phyloP scores from a whole-genome alignment of 2,797 vertebrate genomes.

The Rhyacichthys aspro region DNA sequence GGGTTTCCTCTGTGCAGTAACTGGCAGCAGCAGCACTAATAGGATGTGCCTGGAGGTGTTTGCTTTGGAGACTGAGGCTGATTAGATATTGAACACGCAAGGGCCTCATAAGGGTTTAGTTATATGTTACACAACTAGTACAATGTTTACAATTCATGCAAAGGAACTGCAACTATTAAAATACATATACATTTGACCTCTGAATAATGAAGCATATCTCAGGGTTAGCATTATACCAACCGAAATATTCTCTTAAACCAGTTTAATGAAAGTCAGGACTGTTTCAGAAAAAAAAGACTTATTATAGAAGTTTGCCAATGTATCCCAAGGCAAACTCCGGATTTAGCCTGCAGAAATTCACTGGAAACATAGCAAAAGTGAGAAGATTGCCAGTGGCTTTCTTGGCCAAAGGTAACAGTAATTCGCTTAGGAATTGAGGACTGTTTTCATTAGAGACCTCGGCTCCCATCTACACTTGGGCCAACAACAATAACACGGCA shows the following conservation, averaged over 20 bases:
- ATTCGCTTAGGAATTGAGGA: neutral
- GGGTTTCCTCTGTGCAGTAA: constrained; percentile 44
- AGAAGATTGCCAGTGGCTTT: constrained; percentile 1
- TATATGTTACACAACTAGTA: constrained; percentile 49
- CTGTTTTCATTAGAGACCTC: neutral
- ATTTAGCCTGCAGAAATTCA: neutral
- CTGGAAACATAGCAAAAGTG: neutral
- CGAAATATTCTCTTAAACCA: too few relatives aligned
- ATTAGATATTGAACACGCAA: constrained; percentile 51
- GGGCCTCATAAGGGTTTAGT: constrained; percentile 15
- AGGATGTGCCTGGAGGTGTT: constrained; percentile 52
- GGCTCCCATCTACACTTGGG: too few relatives aligned
- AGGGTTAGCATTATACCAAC: too few relatives aligned
- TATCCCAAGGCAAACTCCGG: constrained; percentile 2
- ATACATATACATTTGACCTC: too few relatives aligned
- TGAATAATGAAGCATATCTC: too few relatives aligned
- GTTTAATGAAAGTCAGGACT: neutral
- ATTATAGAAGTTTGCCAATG: neutral
- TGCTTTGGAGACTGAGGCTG: constrained; percentile 49
- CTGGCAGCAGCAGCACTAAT: constrained; percentile 46
- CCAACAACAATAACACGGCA: too few relatives aligned
- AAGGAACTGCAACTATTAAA: too few relatives aligned
- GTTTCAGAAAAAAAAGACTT: neutral
- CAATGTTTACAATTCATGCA: constrained; percentile 8
- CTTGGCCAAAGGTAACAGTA: neutral